A percentile compares a stretch with the other conserved stretches of the same genome.
phyloP scores from a whole-genome alignment of 2,113 vertebrate genomes.

The Motacilla alba region DNA sequence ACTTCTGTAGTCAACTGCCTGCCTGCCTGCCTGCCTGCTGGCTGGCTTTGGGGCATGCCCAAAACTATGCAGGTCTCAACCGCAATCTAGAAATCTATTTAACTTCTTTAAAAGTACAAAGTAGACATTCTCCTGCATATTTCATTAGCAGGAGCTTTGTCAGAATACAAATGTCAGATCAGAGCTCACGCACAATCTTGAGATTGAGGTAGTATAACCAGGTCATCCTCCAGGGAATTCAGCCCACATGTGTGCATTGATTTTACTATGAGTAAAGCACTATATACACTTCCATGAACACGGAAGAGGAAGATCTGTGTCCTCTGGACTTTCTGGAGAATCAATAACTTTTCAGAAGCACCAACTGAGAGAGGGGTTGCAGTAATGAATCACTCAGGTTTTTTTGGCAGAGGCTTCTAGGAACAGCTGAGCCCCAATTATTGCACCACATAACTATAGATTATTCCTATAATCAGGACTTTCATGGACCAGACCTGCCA shows the following conservation, averaged over 20 bases:
- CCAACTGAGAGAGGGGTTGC: neutral
- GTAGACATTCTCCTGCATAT: neutral
- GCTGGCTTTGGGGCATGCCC: neutral
- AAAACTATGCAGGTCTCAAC: neutral
- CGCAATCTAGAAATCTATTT: neutral
- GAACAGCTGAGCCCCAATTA: neutral
- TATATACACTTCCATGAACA: neutral
- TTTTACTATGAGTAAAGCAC: neutral
- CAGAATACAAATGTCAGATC: neutral
- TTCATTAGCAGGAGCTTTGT: neutral
- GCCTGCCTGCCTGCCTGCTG: neutral
- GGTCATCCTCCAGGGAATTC: neutral
- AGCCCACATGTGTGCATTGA: neutral
- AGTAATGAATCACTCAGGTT: neutral
- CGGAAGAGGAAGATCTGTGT: neutral
- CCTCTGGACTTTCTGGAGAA: neutral
- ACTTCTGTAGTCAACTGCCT: neutral
- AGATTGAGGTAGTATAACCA: neutral
- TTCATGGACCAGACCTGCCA: neutral
- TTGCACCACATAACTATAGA: neutral
- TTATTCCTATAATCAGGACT: neutral
- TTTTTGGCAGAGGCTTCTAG: neutral
- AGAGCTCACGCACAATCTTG: neutral
- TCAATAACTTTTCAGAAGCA: neutral
- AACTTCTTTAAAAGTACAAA: neutral